Percentiles rank a stretch among this genome's conserved stretches.
phyloP scores from a whole-genome alignment of 2,113 vertebrate genomes.

The Chionodraco myersi region DNA sequence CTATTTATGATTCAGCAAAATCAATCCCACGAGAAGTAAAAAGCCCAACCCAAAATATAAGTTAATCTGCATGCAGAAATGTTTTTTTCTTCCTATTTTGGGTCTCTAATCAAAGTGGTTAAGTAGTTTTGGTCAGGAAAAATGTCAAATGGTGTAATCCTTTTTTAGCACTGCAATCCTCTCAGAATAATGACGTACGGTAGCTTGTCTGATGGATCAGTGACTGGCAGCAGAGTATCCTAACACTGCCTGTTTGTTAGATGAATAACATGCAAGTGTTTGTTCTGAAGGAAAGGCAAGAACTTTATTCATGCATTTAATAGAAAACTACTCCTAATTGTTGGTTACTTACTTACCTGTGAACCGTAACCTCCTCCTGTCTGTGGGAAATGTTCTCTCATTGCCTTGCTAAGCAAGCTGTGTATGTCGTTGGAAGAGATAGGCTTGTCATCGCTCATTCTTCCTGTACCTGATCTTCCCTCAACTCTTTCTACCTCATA shows the following conservation, averaged over 20 bases:
- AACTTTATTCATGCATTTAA: background rate
- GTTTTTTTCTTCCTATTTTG: background rate
- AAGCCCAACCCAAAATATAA: constrained; percentile 40
- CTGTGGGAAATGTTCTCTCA: too few relatives aligned
- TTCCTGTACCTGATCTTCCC: too few relatives aligned
- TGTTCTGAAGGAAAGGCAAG: background rate
- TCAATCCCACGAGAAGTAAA: constrained; percentile 30
- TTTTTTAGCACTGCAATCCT: constrained; percentile 76
- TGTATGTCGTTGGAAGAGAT: too few relatives aligned
- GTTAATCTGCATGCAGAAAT: constrained; percentile 38
- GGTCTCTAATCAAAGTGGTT: constrained; percentile 67
- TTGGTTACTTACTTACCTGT: background rate
- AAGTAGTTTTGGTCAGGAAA: constrained; percentile 72
- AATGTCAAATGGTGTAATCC: constrained; percentile 78
- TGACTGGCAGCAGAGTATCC: constrained; percentile 26
- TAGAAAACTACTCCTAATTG: background rate
- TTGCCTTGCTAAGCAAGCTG: too few relatives aligned
- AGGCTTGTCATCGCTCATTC: too few relatives aligned
- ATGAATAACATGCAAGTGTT: background rate
- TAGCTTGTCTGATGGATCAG: constrained; percentile 66
- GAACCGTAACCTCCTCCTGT: too few relatives aligned
- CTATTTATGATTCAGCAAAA: constrained; percentile 32
- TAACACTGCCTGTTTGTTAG: background rate
- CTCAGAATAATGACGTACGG: constrained; percentile 72
- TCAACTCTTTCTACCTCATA: too few relatives aligned